Conservation (phyloP, 2,888 invertebrate species). For the Tipula helvola region DNA sequence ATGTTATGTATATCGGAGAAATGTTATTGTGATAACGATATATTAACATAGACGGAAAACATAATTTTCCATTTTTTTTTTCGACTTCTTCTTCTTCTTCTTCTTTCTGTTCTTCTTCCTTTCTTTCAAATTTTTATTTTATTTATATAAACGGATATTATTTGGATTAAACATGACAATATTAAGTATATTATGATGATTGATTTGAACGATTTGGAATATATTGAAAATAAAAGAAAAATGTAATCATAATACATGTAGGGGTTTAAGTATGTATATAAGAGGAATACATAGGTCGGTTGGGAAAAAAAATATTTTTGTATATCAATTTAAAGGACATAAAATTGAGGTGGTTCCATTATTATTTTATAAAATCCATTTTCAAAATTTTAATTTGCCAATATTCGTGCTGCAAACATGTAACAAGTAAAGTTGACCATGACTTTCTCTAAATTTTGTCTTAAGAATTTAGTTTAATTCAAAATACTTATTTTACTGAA, state of each 20-base stretch:
- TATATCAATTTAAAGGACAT: too few species aligned
- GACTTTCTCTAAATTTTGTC: too few species aligned
- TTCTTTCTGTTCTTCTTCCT: neutral
- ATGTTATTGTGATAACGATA: neutral
- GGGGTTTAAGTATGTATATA: neutral
- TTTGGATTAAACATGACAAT: neutral
- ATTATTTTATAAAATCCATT: too few species aligned
- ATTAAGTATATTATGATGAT: neutral
- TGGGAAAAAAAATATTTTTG: neutral
- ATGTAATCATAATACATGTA: neutral
- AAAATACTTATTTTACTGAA: too few species aligned
- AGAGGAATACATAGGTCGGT: neutral
- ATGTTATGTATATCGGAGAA: neutral
- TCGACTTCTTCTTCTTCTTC: neutral
- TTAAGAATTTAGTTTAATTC: too few species aligned
- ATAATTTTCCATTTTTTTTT: neutral
- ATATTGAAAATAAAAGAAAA: neutral
- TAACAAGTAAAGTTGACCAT: too few species aligned
- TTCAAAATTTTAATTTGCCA: too few species aligned
- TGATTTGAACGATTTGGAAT: neutral
- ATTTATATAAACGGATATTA: neutral
- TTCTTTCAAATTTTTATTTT: neutral
- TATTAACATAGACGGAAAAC: neutral
- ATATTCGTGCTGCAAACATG: too few species aligned
- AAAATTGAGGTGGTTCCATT: too few species aligned